Base-by-base conservation (phyloP, 2,888 invertebrate genomes). In the Octonoba sinensis region DNA sequence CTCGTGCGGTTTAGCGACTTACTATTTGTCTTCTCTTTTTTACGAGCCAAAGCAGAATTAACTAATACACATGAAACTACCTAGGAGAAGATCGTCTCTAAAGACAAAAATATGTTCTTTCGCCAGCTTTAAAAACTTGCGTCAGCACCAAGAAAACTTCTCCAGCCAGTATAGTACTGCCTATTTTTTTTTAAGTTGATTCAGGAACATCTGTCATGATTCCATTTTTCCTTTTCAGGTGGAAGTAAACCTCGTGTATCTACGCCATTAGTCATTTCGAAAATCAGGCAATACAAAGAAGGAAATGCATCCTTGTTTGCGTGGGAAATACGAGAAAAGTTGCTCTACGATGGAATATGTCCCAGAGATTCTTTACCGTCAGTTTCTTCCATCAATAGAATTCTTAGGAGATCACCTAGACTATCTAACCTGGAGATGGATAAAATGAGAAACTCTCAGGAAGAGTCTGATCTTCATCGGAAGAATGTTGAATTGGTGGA, bases 161-260 rank as follows among this genome's bases (percentile, higher is more conserved):
- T n/a, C n/a, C n/a, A n/a, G n/a, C n/a, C n/a, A n/a, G n/a, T n/a
- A n/a, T n/a, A n/a, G n/a, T n/a, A n/a, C n/a, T n/a, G n/a, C n/a
- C 8, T 36, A 36, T 6, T 36, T 36, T 36, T 3, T 11, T 36
- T 36, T 36, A 36, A 36, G 11, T 11, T 36, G 8, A 36, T 36
- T 36, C 36, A 11, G 8, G 36, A 8, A 36, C 36, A 36, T 36
- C 4, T 54, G 4, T 54, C n/a, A 54, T 18, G n/a, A 1, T 54
- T 54, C 0, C n/a, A 54, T 18, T 54, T 51, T 46, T 44, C n/a
- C 36, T 56, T 73, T 74, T n/a, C 18, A 86, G 86, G 86, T 22
- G 86, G 86, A 44, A 86, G 86, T 56, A 87, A 87, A 60, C 86
- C 86, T 1, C 75, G 86, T 22, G 86, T 87, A 11, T 87, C 87